Evolutionary conservation across 2,888 invertebrate genomes (phyloP), one percentile per base, ranked within the genome.

Genomic region (Abscondita cerata): DNA sequence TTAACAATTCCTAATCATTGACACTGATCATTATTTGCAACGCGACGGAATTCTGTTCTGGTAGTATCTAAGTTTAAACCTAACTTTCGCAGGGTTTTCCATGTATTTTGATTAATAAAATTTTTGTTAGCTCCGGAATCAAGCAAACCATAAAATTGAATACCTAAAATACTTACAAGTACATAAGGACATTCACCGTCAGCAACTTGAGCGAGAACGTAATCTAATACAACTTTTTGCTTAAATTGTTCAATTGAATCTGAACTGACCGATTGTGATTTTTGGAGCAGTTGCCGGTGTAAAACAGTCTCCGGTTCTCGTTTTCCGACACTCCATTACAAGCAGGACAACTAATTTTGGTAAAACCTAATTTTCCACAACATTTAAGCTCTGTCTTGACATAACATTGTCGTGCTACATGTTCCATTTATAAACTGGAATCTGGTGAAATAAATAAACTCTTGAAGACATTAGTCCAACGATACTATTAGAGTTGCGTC

Each of bases 171-270:
- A 19, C n/a, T 36, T 1, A 64, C 38, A 34, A 60, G 46, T 6
- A 61, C 18, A 56, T 60, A 61, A 0, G 60, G 64, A 9, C 63
- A 44, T 40, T 59, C 55, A 20, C 55, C 48, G 0, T 55, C 46
- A 9, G 31, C 19, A 1, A 46, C 55, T 19, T 55, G 44, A 8
- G 55, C 16, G 11, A 63, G 38, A 34, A 63, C 47, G 25, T 51
- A 63, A 40, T 63, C 59, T 9, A 55, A 31, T 12, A 63, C 16
- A 12, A 31, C 9, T 2, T 34, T 40, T n/a, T 46, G 11, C 9
- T 34, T 56, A 46, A 12, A 16, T 31, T 1, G 19, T n/a, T 40
- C 12, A 16, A 34, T 15, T 34, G 5, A n/a, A n/a, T n/a, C n/a
- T n/a, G n/a, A n/a, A n/a, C n/a, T n/a, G n/a, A n/a, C n/a, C n/a